Evolutionary conservation across 2,113 vertebrate genomes (phyloP).

Genomic region (Gymnorhina tibicen): DNA sequence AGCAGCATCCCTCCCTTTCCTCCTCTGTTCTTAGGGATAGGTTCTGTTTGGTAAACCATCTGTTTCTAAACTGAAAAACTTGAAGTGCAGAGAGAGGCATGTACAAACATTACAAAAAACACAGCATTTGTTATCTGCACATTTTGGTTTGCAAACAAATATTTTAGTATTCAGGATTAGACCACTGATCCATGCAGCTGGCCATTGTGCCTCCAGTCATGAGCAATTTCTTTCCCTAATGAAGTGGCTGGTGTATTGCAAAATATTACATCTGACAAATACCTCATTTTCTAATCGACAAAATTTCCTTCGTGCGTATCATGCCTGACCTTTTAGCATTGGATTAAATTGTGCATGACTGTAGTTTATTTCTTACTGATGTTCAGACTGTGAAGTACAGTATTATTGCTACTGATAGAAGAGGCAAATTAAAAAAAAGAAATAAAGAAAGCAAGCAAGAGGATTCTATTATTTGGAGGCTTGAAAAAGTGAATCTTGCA

Average conservation of each 20-base stretch:
- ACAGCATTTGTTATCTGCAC: not conserved
- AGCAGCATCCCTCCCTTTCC: constrained; percentile 28
- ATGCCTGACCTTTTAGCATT: not conserved
- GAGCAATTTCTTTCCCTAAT: not conserved
- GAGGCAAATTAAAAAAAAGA: not conserved
- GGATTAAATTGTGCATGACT: not conserved
- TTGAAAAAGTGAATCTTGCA: not conserved
- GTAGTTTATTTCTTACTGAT: not conserved
- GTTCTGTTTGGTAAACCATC: constrained; percentile 19
- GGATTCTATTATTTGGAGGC: not conserved
- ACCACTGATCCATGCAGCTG: not conserved
- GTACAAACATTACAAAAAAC: not conserved
- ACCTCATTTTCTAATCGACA: constrained; percentile 22
- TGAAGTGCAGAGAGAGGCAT: not conserved
- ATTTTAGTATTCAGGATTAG: not conserved
- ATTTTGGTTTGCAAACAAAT: constrained; percentile 11
- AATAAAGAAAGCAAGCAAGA: not conserved
- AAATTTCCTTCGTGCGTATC: not conserved
- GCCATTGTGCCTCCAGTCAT: not conserved
- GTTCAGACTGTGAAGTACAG: not conserved
- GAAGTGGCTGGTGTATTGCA: not conserved
- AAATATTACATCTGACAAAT: constrained; percentile 22
- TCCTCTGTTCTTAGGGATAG: not conserved
- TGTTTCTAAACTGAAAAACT: constrained; percentile 19
- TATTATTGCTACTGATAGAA: not conserved